Evolutionary conservation across 2,797 vertebrate genomes (phyloP).

Genomic region (Harpagifer antarcticus): DNA sequence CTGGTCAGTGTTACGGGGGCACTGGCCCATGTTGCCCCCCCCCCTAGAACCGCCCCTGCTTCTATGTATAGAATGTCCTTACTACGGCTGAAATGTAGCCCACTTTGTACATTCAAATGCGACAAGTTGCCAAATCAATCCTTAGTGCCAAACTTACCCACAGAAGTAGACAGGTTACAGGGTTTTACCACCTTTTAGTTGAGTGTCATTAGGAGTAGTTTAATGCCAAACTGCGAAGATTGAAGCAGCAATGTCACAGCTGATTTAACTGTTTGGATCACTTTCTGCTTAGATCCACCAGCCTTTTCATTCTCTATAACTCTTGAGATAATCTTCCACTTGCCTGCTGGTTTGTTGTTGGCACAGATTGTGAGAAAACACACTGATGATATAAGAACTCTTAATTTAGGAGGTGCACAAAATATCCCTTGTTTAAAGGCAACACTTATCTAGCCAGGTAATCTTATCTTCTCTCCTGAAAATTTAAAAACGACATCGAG

Average conservation of each 20-base stretch:
- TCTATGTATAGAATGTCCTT: background rate
- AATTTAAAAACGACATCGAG: conserved; percentile 19
- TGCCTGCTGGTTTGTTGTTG: conserved; percentile 41
- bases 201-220: conserved; percentile 21
- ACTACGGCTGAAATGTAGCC: background rate
- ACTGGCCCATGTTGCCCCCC: too few relatives aligned
- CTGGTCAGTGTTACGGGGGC: too few relatives aligned
- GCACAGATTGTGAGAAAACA: conserved; percentile 37
- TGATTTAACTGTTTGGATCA: conserved; percentile 57
- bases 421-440: conserved; percentile 35
- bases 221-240: conserved; percentile 15
- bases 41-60: too few relatives aligned
- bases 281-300: conserved; percentile 32
- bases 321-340: conserved; percentile 49
- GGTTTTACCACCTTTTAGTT: conserved; percentile 23
- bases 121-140: background rate
- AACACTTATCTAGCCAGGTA: conserved; percentile 4
- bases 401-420: conserved; percentile 50
- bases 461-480: conserved; percentile 23
- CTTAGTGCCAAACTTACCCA: background rate
- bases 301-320: conserved; percentile 41
- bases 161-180: background rate
- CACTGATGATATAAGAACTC: conserved; percentile 56
- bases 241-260: conserved; percentile 41
- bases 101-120: background rate